Base-by-base conservation (phyloP, 2,888 invertebrate species). In the Acrobasis repandana region DNA sequence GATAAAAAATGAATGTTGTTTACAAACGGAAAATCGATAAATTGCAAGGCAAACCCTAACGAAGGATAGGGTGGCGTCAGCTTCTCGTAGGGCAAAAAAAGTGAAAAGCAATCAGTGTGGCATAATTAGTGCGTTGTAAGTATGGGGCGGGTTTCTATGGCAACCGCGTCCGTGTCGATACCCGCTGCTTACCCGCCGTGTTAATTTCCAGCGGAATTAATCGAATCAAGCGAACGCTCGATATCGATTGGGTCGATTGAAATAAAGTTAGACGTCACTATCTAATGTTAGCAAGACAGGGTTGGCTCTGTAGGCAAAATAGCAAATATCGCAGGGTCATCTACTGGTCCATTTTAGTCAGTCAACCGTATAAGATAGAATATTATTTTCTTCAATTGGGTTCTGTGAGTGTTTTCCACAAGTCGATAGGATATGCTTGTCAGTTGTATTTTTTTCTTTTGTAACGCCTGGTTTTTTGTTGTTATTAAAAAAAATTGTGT, bases 41-140 rank as follows among this genome's bases (percentile, higher is more conserved):
- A 82, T 80, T 80, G 77, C 79, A 80, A 80, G 70, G 73, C 69
- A 74, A 82, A 76, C 83, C 80, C 83, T 87, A 84, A 72, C 72
- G 72, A 76, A 76, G 78, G 82, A 86, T 85, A 85, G 91, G 90
- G 90, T 87, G 88, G 88, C 85, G 83, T 84, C 85, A 84, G 85
- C 80, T 86, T 88, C 91, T 90, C 86, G 82, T 87, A 83, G 91
- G 90, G 90, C 82, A 85, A 90, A 88, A 84, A 90, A 91, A 88
- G 88, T 88, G 85, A 88, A 92, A 91, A 90, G 92, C 92, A 92
- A 92, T 92, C 92, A 92, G 88, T 90, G 92, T 88, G 90, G 89
- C 87, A 90, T 92, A 92, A 92, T 92, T 92, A 92, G 92, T 91
- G 90, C 85, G 90, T 89, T 85, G 89, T 88, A 84, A 88, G 89